Base-by-base conservation (phyloP, 2,888 invertebrate species). In the Drosophila setosimentum region DNA sequence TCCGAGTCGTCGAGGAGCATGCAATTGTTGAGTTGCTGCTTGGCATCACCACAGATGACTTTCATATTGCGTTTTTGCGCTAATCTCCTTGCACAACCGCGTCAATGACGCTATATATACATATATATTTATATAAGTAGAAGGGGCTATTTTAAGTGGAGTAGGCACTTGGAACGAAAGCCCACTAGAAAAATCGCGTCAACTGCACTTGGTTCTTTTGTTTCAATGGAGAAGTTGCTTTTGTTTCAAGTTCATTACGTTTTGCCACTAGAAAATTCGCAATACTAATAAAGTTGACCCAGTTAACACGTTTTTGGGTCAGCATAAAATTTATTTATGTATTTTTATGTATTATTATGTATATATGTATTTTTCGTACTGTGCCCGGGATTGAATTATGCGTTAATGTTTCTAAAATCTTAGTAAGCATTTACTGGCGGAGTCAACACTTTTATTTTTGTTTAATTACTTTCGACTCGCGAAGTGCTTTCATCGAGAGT, bases 1-100 rank as follows among this genome's bases (percentile, higher is more conserved):
- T 65, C 87, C 49, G 64, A 69, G 24, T 89, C 75, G 42, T 67
- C 73, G 59, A 86, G 78, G 65, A 82, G 80, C 85, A 89, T 84
- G 66, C 89, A 91, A 33, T 87, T 88, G 73, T 84, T 87, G 24
- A 92, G 75, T 77, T 92, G 92, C 68, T 91, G 80, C 74, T 89
- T 89, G 30, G 89, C 86, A 75, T 91, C 92, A 29, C 76, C 84
- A 64, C 90, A 92, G 64, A 91, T 85, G 65, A 90, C 86, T 82
- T 90, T 91, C 91, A 92, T 92, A 62, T 16, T 80, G 73, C 50
- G 45, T n/a, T 29, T 13, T 18, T 18, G 24, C 30, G 32, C 37
- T 65, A 60, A 70, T 53, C 33, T 21, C 74, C 58, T 50, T 63
- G 50, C 29, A 61, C 35, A 49, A 30, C 71, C 50, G 50, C 50